phyloP scores from a whole-genome alignment of 2,888 invertebrate species.

The Pedicia rivosa region DNA sequence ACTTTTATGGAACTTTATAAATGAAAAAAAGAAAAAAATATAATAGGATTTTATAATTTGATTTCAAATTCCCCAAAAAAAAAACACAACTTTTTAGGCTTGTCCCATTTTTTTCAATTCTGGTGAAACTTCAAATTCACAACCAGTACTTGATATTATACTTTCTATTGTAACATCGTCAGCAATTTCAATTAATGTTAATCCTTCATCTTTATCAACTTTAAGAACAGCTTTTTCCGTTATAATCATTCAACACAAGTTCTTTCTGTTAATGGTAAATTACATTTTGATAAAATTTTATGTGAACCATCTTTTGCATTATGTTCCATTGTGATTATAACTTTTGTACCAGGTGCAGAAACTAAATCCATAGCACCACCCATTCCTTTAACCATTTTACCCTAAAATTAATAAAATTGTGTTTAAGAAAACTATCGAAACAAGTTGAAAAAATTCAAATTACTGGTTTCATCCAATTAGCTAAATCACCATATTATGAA shows the following conservation, averaged over 20 bases:
- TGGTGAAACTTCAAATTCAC: conserved; percentile 67
- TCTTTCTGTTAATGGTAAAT: conserved; percentile 85
- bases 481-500: conserved; percentile 86
- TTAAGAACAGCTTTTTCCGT: conserved; percentile 95
- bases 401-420: conserved; percentile 35
- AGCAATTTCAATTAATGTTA: conserved; percentile 75
- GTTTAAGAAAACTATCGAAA: not conserved
- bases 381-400: conserved; percentile 97
- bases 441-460: conserved; percentile 14
- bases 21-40: too few species aligned
- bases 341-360: conserved; percentile 76
- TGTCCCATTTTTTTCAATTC: conserved; percentile 74
- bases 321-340: conserved; percentile 96
- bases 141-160: conserved; percentile 67
- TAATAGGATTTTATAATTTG: too few species aligned
- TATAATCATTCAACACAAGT: conserved; percentile 91
- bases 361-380: conserved; percentile 99
- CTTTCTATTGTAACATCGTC: conserved; percentile 79
- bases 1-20: too few species aligned
- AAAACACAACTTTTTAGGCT: conserved; percentile 9
- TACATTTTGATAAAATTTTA: conserved; percentile 79
- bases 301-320: conserved; percentile 78
- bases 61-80: too few species aligned
- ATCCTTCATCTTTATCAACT: conserved; percentile 64
- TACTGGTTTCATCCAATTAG: conserved; percentile 99